Evolutionary conservation across 1,140 invertebrate genomes (phyloP).

Genomic region (Holotrichia oblita): DNA sequence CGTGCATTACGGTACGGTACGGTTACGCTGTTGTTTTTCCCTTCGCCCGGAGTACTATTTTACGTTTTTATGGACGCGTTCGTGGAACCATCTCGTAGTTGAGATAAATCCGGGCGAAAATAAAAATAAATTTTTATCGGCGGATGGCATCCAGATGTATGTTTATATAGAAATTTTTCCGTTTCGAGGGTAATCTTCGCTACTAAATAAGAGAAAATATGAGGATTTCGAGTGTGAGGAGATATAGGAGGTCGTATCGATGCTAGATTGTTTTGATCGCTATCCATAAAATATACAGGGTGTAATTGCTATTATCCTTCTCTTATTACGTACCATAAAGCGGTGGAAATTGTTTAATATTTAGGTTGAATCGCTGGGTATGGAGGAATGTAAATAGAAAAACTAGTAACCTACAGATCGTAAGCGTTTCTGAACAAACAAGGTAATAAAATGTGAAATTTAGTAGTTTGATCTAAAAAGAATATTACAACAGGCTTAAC

Average conservation of each 20-base stretch:
- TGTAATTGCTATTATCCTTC: too few relatives aligned
- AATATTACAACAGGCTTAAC: too few relatives aligned
- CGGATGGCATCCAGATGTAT: slow-evolving; percentile 2
- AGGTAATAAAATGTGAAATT: too few relatives aligned
- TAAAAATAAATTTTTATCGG: slow-evolving; percentile 21
- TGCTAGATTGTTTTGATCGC: background rate
- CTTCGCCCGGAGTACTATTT: background rate
- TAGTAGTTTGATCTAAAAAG: too few relatives aligned
- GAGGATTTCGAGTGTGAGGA: background rate
- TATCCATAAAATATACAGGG: too few relatives aligned
- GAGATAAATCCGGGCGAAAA: background rate
- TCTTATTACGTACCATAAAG: too few relatives aligned
- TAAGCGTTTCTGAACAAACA: too few relatives aligned
- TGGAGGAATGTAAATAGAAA: too few relatives aligned
- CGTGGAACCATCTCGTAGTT: background rate
- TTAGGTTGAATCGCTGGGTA: too few relatives aligned
- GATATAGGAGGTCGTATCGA: background rate
- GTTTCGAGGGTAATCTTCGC: background rate
- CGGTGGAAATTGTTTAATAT: too few relatives aligned
- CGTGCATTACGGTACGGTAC: background rate
- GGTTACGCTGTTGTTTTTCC: background rate
- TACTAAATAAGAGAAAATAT: slow-evolving; percentile 18
- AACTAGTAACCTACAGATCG: too few relatives aligned
- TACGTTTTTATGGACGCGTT: slow-evolving; percentile 11
- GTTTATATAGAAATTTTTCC: background rate